These are phyloP conservation scores for Meloidogyne hapla DNA, from an alignment of 1,140 invertebrate species.

Conservation along the genomic window DNA sequence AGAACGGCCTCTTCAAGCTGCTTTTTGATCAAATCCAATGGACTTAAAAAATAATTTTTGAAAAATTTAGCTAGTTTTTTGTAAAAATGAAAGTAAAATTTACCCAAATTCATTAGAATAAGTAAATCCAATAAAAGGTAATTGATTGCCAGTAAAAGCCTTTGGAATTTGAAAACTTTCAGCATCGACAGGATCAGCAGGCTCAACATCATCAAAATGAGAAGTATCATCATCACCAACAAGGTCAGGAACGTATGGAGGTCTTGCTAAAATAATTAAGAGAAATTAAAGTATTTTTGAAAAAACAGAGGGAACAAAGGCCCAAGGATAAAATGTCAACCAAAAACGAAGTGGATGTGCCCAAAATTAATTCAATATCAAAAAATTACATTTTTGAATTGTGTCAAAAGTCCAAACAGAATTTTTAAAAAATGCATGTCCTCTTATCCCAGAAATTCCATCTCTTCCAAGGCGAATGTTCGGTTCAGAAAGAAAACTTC, in stretches of 20 bases:
- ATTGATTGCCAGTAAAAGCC: constrained; percentile 94
- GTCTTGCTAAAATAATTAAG: constrained; percentile 70
- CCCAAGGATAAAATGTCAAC: not conserved
- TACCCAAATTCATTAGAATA: constrained; percentile 72
- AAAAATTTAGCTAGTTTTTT: not conserved
- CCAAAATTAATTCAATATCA: not conserved
- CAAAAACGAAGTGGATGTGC: not conserved
- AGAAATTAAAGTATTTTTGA: not conserved
- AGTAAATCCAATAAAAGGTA: constrained; percentile 97
- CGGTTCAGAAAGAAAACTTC: constrained; percentile 86
- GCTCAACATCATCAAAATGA: constrained; percentile 96
- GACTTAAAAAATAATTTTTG: constrained; percentile 5
- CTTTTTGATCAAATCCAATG: constrained; percentile 14
- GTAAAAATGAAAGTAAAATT: not conserved
- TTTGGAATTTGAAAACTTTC: constrained; percentile 91
- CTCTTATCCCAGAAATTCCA: constrained; percentile 91
- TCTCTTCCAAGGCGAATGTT: constrained; percentile 80
- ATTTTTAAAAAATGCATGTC: constrained; percentile 90
- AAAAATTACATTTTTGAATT: constrained; percentile 76
- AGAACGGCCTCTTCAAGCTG: not conserved
- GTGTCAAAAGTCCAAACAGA: constrained; percentile 97
- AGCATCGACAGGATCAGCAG: constrained; percentile 77
- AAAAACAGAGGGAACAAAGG: not conserved
- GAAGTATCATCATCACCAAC: constrained; percentile 92
- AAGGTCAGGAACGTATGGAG: constrained; percentile 92